Base-by-base conservation (phyloP, 2,888 invertebrate genomes). In the Ectemnius lituratus region DNA sequence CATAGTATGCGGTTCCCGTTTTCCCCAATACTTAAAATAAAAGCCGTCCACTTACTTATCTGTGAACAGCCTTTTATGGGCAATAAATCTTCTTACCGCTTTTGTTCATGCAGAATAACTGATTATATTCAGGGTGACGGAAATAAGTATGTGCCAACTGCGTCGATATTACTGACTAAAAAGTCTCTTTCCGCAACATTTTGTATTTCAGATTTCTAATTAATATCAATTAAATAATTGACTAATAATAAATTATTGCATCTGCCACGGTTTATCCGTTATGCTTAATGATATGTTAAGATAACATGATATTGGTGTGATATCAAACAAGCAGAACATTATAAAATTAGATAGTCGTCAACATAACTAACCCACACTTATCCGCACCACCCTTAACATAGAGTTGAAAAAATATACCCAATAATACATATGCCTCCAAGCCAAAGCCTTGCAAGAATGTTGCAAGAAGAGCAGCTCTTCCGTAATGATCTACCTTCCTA, bases 401-500 rank as follows among this genome's bases (percentile, higher is more conserved):
- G 0, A 8, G 11, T 4, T 3, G 3, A 8, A 37, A 37, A 6
- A 6, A 23, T 72, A n/a, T 79, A 87, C 90, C 90, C 65, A 91
- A 79, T 20, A 90, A 63, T 13, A 91, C 89, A 37, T 86, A 90
- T 14, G 89, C 78, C n/a, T 88, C 80, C 28, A 87, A 74, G 28
- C 84, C 87, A 28, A 90, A 75, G 14, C 88, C 90, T 62, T 87
- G 87, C 6, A 91, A 78, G 45, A 90, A 75, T 11, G 84, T 80
- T 0, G 88, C 86, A 4, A 91, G 82, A 20, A 91, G 67, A 27
- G 88, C 88, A n/a, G 90, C 89, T 11, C 90, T 85, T 8, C 90
- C 90, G 63, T 88, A 90, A 62, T 89, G 88, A 76, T 90, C 90
- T 3, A 90, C 87, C 76, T 90, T 90, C 67, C 87, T 89, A 28